Evolutionary conservation across 2,113 vertebrate species (phyloP).

Genomic region (Hypanus sabinus): DNA sequence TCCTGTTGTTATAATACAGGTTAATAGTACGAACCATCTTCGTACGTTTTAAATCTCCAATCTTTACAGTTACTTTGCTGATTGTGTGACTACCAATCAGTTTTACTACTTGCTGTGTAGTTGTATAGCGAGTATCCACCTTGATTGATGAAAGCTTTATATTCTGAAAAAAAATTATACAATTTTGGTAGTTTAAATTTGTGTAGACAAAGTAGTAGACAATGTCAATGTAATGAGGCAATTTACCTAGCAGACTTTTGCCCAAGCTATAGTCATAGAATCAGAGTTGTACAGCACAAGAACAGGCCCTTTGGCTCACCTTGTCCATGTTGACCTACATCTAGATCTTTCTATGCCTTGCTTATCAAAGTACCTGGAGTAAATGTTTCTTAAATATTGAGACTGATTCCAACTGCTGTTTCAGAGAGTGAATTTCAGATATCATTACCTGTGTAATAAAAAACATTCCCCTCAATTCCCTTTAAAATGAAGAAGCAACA

Average conservation of each 20-base stretch:
- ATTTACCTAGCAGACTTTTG: background rate
- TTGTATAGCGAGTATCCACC: conserved; percentile 97
- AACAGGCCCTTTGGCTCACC: too few species aligned
- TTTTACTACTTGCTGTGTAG: conserved; percentile 96
- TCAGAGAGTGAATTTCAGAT: too few species aligned
- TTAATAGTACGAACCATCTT: conserved; percentile 98
- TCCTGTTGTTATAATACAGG: conserved; percentile 97
- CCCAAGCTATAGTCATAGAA: background rate
- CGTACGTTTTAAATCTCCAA: conserved; percentile 91
- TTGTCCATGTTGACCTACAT: too few species aligned
- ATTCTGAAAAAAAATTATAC: conserved; percentile 60
- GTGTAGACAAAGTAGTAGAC: background rate
- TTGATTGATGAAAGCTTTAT: conserved; percentile 99
- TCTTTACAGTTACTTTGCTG: conserved; percentile 97
- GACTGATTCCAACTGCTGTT: too few species aligned
- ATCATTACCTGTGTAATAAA: too few species aligned
- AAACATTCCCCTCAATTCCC: too few species aligned
- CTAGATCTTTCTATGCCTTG: too few species aligned
- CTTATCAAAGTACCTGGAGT: too few species aligned
- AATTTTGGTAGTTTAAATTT: background rate
- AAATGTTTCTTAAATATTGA: too few species aligned
- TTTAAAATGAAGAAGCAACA: too few species aligned
- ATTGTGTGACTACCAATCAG: conserved; percentile 97
- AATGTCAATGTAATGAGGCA: background rate
- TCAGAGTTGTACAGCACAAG: too few species aligned